Evolutionary conservation across 2,113 vertebrate genomes (phyloP), one percentile per base, ranked within the genome.

Genomic region (Actenoides hombroni): DNA sequence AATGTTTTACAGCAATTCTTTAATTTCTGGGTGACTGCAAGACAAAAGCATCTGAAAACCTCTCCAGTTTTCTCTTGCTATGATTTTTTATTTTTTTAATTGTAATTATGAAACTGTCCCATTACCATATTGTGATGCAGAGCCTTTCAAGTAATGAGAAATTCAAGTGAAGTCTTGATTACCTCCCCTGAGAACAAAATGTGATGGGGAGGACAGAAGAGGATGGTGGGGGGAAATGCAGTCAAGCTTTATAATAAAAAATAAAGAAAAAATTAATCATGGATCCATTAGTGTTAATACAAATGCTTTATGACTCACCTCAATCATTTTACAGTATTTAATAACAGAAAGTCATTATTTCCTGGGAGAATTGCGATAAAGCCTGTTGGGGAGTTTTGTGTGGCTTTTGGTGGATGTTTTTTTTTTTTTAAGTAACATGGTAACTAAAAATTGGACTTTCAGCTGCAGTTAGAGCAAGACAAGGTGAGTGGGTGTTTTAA

Each of bases 311-410:
- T 97, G 97, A 97, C 84, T 97, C 91, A 95, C 95, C 96, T 96
- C 95, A 94, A 90, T 95, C 94, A 86, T 90, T 96, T 92, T 86
- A 83, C 86, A 83, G 95, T 97, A 97, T 95, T 97, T 97, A 96
- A 97, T 96, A 97, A 97, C 94, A 95, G 92, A 97, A 97, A 95
- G 87, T 91, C 96, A 91, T 95, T 96, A 95, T 94, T 97, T 96
- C 89, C 89, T 39, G 42, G 18, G 89, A 96, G 92, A 94, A 88
- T 94, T 77, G 74, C 67, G 44, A 85, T 57, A 78, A 76, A 75
- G 60, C 60, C 59, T 65, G 5, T 39, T 60, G 51, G 39, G 57
- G 26, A 16, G 4, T 1, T 18, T 42, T 70, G 54, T 68, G 67
- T 68, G 61, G 8, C 5, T 89, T 75, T 77, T 24, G 49, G 20